These are phyloP conservation scores for Mesodorylaimus sp. DNA, from an alignment of 2,888 invertebrate species.

Conservation along the genomic window DNA sequence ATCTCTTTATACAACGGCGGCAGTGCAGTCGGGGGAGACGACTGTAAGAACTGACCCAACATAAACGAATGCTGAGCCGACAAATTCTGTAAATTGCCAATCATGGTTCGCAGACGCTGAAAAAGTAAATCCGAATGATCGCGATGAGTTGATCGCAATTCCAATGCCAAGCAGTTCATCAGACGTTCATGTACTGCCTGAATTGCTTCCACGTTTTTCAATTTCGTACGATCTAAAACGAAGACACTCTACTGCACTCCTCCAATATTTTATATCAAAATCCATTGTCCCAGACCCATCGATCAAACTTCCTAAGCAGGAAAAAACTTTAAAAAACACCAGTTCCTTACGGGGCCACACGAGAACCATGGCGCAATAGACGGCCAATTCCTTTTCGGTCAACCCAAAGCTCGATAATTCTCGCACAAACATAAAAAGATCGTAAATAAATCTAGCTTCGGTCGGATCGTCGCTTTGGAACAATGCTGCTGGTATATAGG, in stretches of 20 bases:
- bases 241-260: too few species aligned
- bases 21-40: background rate
- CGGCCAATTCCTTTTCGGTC: conserved; percentile 80
- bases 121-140: background rate
- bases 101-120: background rate
- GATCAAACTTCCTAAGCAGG: too few species aligned
- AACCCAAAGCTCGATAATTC: conserved; percentile 77
- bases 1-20: conserved; percentile 12
- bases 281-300: too few species aligned
- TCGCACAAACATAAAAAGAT: conserved; percentile 78
- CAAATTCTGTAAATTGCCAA: conserved; percentile 1
- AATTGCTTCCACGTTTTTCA: background rate
- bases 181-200: conserved; percentile 1
- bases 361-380: conserved; percentile 84
- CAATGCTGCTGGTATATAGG: conserved; percentile 52
- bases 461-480: conserved; percentile 45
- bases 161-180: conserved; percentile 4
- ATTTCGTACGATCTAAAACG: conserved; percentile 6
- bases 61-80: conserved; percentile 5
- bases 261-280: too few species aligned
- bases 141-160: conserved; percentile 1
- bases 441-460: conserved; percentile 69
- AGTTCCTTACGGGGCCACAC: conserved; percentile 65
- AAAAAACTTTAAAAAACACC: background rate
- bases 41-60: conserved; percentile 3